These are phyloP conservation scores for Mesitornis unicolor DNA, from an alignment of 2,113 vertebrate species.

Conservation along the genomic window DNA sequence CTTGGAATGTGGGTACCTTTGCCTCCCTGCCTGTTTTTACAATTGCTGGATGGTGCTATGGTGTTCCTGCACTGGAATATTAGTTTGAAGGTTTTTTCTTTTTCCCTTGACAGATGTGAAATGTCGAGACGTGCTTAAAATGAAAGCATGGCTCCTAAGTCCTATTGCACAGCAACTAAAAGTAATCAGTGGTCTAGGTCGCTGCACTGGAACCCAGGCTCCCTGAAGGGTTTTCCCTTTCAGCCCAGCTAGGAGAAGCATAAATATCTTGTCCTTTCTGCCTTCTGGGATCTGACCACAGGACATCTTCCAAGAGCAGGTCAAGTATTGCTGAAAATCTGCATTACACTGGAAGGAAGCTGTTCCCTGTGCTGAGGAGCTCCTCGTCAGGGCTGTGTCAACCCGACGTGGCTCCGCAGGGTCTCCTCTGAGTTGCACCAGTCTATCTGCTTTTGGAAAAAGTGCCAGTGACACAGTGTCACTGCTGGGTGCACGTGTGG, in stretches of 20 bases:
- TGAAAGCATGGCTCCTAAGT: background rate
- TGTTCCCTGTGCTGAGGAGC: background rate
- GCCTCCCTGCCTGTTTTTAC: background rate
- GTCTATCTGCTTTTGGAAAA: background rate
- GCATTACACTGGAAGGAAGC: background rate
- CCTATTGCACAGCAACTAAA: constrained; percentile 8
- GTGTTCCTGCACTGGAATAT: background rate
- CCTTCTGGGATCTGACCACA: background rate
- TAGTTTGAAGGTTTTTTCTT: background rate
- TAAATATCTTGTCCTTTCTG: background rate
- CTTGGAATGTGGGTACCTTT: background rate
- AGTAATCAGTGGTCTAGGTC: background rate
- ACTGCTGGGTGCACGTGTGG: accelerated
- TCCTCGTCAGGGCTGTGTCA: accelerated
- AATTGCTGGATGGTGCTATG: background rate
- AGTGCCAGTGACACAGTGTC: accelerated
- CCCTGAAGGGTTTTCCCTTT: background rate
- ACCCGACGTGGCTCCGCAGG: accelerated
- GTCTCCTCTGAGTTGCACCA: background rate
- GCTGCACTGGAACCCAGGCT: background rate
- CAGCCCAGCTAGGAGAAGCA: background rate
- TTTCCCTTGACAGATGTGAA: background rate
- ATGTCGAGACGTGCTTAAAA: background rate
- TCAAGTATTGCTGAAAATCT: background rate
- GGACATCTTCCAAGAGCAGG: background rate